Base-by-base conservation (phyloP, 2,113 vertebrate species). In the Dromiciops gliroides region DNA sequence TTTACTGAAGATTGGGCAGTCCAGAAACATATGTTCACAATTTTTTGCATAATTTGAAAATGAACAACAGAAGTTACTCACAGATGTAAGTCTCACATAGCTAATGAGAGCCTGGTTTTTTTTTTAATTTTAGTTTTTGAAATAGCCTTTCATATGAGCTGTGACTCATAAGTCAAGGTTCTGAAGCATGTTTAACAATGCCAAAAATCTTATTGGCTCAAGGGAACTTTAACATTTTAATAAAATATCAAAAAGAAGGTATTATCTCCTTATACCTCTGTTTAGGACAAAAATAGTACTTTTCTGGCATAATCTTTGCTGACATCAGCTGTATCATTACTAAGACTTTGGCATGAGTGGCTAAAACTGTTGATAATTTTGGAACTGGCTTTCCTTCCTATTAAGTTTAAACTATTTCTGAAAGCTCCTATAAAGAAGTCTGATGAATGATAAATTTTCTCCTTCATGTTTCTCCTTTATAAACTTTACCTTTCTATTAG, bases 1-100 rank as follows among this genome's bases (percentile, higher is more conserved):
- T 89, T 93, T n/a, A 37, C 49, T 94, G 48, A 90, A 93, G 44
- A 89, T 90, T 56, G 67, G 31, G 37, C 67, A 94, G 23, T 50
- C 16, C 5, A 51, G 24, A 52, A 93, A 93, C 67, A 56, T 12
- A 88, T 50, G 8, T 44, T 25, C 51, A 89, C 25, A 23, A 14
- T 89, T 90, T 92, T 50, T 51, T 89, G 37, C 26, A 94, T 89
- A 96, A 26, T 83, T 89, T 90, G 0, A n/a, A 67, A 51, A 22
- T 53, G 37, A 83, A 44, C 67, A 67, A 14, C 60, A 89, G 4
- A 31, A 67, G 50, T 93, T 95, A 51, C 5, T 95, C 49, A 51
- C 75, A 89, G 28, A 49, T 60, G 19, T 47, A 88, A 3, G 50
- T 90, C 48, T 94, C 8, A 31, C 48, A 9, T 90, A 90, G 2